Conservation (phyloP, 2,113 vertebrate species). For the Conger conger region DNA sequence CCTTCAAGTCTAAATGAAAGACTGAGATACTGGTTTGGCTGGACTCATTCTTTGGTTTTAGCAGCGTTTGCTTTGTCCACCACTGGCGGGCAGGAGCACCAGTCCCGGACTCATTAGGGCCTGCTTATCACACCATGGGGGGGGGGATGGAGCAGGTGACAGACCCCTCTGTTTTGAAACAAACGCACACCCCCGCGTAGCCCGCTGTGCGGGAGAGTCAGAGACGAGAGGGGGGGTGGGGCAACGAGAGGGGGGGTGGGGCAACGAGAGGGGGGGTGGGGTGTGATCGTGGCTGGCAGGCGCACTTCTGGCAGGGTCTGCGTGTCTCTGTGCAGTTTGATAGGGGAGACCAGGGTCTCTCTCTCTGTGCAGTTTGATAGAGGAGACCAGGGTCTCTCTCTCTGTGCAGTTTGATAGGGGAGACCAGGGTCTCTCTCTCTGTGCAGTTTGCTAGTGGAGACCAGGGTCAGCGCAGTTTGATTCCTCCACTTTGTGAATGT, state of each 20-base stretch:
- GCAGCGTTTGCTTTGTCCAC: neutral
- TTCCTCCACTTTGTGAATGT: too few relatives aligned
- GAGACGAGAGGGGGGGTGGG: slow-evolving; percentile 21
- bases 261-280: slow-evolving; percentile 13
- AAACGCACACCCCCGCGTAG: slow-evolving; percentile 58
- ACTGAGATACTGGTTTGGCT: too few relatives aligned
- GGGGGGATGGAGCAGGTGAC: slow-evolving; percentile 54
- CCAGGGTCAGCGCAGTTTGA: too few relatives aligned
- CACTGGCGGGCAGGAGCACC: slow-evolving; percentile 34
- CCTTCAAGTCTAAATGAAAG: too few relatives aligned
- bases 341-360: too few relatives aligned
- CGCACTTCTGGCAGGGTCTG: slow-evolving; percentile 32
- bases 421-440: too few relatives aligned
- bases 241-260: neutral
- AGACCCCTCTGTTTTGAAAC: slow-evolving; percentile 70
- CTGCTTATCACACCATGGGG: slow-evolving; percentile 58
- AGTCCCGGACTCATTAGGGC: slow-evolving; percentile 61
- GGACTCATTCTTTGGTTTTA: too few relatives aligned
- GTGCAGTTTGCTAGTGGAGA: too few relatives aligned
- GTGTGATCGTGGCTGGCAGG: neutral
- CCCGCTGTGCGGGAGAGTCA: slow-evolving; percentile 10
- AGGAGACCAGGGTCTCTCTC: too few relatives aligned
- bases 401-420: too few relatives aligned
- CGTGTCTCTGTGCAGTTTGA: slow-evolving; percentile 20
- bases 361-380: too few relatives aligned